These are phyloP conservation scores for Phoebastria nigripes DNA, from an alignment of 2,797 vertebrate species.

Conservation along the genomic window DNA sequence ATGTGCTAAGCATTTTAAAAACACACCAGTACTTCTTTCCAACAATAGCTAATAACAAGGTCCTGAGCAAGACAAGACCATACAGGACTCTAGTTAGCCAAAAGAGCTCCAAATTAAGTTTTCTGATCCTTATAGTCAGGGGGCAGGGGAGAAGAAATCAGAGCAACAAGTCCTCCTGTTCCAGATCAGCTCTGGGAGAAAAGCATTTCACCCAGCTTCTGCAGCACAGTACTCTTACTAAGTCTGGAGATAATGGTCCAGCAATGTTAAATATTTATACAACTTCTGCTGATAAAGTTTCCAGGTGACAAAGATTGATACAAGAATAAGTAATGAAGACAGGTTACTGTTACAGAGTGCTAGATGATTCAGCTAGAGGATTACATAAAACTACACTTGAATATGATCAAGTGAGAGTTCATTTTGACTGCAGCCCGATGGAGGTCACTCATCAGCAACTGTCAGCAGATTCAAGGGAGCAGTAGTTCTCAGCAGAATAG, in stretches of 20 bases:
- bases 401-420: not conserved
- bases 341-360: constrained; percentile 31
- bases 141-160: not conserved
- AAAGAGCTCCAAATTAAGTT: not conserved
- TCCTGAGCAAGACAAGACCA: not conserved
- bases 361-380: not conserved
- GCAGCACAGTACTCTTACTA: not conserved
- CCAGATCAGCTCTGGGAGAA: not conserved
- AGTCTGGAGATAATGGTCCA: not conserved
- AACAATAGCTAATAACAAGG: not conserved
- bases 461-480: not conserved
- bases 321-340: constrained; percentile 33
- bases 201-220: not conserved
- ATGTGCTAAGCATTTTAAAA: not conserved
- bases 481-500: not conserved
- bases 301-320: constrained; percentile 58
- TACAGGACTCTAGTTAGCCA: not conserved
- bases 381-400: not conserved
- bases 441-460: not conserved
- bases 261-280: constrained; percentile 45
- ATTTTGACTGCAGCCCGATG: not conserved
- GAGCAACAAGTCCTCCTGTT: not conserved
- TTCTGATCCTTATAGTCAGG: not conserved
- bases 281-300: constrained; percentile 41
- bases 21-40: not conserved